These are phyloP conservation scores for Zaprionus inermis DNA, from an alignment of 1,140 invertebrate species.

Conservation along the genomic window DNA sequence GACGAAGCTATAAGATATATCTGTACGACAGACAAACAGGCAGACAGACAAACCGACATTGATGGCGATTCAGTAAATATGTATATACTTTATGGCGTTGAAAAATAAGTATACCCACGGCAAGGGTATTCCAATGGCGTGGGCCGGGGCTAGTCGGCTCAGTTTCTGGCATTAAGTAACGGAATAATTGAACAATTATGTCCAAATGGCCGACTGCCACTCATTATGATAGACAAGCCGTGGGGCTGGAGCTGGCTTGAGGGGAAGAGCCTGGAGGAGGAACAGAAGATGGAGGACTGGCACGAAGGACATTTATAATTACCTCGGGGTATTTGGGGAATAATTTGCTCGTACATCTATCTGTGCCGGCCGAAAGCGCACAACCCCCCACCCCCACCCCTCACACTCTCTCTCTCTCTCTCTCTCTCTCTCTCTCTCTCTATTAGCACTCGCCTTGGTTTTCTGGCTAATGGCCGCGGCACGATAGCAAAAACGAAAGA, in stretches of 20 bases:
- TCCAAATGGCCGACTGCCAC: conserved; percentile 82
- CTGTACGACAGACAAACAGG: no score
- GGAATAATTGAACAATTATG: conserved; percentile 84
- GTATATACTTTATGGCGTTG: no score
- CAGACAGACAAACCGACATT: no score
- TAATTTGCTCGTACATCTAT: conserved; percentile 74
- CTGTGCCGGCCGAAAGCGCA: not conserved
- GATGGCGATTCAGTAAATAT: no score
- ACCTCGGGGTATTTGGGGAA: conserved; percentile 81
- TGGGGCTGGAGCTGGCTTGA: conserved; percentile 35
- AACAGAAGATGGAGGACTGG: conserved; percentile 43
- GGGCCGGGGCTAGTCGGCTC: conserved; percentile 3
- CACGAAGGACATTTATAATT: conserved; percentile 83
- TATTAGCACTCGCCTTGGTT: not conserved
- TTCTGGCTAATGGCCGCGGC: conserved; percentile 57
- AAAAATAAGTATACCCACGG: no score
- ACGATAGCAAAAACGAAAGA: conserved; percentile 31
- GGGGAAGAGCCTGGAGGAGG: conserved; percentile 40
- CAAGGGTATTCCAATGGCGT: not conserved
- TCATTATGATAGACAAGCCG: conserved; percentile 83
- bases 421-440: no score
- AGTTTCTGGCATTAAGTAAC: conserved; percentile 68
- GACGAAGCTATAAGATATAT: no score
- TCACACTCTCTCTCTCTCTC: no score
- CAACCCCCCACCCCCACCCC: not conserved